Evolutionary conservation across 92 coral and sea anemone species (phyloP), one percentile per base, ranked within the genome.

Genomic region (Actinernus sp.): DNA sequence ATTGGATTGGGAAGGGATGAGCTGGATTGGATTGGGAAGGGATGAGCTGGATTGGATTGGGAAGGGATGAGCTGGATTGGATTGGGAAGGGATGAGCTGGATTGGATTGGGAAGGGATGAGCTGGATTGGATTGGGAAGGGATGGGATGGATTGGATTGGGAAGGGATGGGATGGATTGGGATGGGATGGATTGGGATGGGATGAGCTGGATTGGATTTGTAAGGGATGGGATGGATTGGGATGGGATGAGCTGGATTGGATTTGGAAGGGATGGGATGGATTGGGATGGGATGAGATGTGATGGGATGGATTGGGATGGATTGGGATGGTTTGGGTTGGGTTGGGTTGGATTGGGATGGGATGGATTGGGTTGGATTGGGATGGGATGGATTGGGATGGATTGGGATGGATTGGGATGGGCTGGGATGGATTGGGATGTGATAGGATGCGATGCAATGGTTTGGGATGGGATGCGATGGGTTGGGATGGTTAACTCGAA

Each of bases 31-130:
- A 37, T 23, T 18, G 69, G 31, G 37, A 37, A 16, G 3, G 29
- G 27, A 36, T 56, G 34, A 40, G 40, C 25, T 56, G 63, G 17
- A 45, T 16, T 37, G 19, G 19, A 37, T 23, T 18, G 69, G 31
- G 37, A 37, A 16, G 3, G 29, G 27, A 36, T 56, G 34, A 40
- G 40, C 25, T 56, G 63, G 17, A 45, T 16, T 6, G 51, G 14
- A 45, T 45, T 14, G 4, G 6, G 19, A 4, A 24, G 6, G 51
- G 51, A 45, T 45, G 51, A 24, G 14, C 14, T 45, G 51, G 51
- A 24, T 5, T 45, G 51, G 9, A 6, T 14, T 45, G 51, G 51
- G 14, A 3, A 14, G 51, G 7, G 20, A 6, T 45, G 51, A 24
- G 14, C 14, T 45, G 51, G 7, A 45, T 16, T 45, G 51, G 51